Conservation (phyloP, 1,140 invertebrate species). For the Stegodyphus mimosarum region DNA sequence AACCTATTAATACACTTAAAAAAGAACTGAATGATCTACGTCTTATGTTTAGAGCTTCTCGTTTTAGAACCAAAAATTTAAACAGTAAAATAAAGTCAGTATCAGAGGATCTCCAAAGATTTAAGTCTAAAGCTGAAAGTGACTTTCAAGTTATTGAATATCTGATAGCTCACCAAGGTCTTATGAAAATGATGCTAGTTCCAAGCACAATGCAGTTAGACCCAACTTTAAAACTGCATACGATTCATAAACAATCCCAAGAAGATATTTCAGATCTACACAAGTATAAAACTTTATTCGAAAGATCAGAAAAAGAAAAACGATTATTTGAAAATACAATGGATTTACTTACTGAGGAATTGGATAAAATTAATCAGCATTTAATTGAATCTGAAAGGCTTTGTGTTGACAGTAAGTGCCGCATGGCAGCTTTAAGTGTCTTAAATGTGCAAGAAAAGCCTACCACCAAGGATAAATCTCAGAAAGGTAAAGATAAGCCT, state of each 20-base stretch:
- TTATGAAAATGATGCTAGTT: constrained; percentile 30
- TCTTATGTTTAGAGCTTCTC: constrained; percentile 27
- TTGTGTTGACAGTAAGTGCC: background rate
- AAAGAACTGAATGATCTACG: constrained; percentile 8
- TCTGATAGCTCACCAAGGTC: constrained; percentile 26
- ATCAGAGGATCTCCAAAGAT: background rate
- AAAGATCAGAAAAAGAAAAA: constrained; percentile 18
- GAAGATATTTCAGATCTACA: background rate
- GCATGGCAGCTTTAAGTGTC: background rate
- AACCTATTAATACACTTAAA: background rate
- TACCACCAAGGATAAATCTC: background rate
- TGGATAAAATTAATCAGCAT: background rate
- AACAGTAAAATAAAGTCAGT: background rate
- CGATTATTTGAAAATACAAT: background rate
- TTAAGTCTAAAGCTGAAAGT: background rate
- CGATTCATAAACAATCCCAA: background rate
- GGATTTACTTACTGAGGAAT: background rate
- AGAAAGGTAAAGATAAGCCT: background rate
- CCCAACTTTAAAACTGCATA: background rate
- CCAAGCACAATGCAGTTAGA: constrained; percentile 11
- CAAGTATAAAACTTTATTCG: constrained; percentile 17
- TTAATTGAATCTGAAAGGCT: constrained; percentile 17
- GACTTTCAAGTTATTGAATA: constrained; percentile 17
- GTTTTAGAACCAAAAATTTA: constrained; percentile 20
- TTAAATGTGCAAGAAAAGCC: background rate